phyloP scores from a whole-genome alignment of 1,140 invertebrate genomes.

The Drosophila novamexicana region DNA sequence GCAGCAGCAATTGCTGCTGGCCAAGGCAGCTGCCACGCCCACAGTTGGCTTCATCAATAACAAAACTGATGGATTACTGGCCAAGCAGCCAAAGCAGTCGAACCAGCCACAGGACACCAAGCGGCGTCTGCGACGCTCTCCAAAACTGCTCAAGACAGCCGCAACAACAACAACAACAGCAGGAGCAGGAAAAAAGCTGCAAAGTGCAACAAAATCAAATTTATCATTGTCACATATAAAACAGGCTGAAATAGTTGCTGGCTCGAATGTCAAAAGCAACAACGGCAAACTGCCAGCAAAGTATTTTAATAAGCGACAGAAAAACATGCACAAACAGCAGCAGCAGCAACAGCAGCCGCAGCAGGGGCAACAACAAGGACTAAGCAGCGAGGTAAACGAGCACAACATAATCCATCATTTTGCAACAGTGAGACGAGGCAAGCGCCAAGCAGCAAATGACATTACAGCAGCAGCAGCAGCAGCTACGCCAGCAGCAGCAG shows the following conservation, averaged over 20 bases:
- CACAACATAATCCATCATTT: slow-evolving; percentile 82
- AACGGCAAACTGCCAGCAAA: slow-evolving; percentile 73
- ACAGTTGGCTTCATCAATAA: slow-evolving; percentile 66
- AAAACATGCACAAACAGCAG: slow-evolving; percentile 77
- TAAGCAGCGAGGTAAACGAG: slow-evolving; percentile 58
- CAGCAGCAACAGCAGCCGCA: slow-evolving; percentile 19
- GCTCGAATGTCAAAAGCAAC: slow-evolving; percentile 56
- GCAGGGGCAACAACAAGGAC: slow-evolving; percentile 22
- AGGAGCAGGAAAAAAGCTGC: slow-evolving; percentile 28
- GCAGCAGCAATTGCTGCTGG: slow-evolving; percentile 33
- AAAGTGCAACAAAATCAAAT: slow-evolving; percentile 78
- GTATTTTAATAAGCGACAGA: slow-evolving; percentile 82
- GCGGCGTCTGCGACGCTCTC: slow-evolving; percentile 58
- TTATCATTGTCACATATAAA: slow-evolving; percentile 82
- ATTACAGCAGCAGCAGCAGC: slow-evolving; percentile 52
- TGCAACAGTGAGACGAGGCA: slow-evolving; percentile 59
- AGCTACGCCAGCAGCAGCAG: slow-evolving; percentile 32
- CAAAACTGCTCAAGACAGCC: slow-evolving; percentile 37
- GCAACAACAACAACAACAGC: slow-evolving; percentile 36
- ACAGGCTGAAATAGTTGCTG: slow-evolving; percentile 47
- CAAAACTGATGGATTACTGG: slow-evolving; percentile 79
- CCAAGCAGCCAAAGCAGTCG: slow-evolving; percentile 40
- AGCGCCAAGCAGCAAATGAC: slow-evolving; percentile 67
- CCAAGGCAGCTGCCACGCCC: slow-evolving; percentile 46
- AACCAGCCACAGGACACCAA: slow-evolving; percentile 47